Evolutionary conservation across 2,797 vertebrate genomes (phyloP).

Genomic region (Manis crassicaudata): DNA sequence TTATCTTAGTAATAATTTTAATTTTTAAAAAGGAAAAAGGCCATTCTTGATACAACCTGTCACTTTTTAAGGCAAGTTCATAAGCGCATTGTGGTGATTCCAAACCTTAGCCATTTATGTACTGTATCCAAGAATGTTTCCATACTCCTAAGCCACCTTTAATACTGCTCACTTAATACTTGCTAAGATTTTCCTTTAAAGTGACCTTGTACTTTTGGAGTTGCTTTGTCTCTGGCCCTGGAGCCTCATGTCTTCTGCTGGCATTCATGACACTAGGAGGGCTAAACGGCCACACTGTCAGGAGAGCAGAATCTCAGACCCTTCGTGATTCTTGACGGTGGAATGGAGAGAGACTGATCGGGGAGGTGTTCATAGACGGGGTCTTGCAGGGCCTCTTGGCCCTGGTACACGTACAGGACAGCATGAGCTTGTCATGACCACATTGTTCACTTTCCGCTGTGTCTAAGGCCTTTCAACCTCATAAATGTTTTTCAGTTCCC

Average conservation of each 20-base stretch:
- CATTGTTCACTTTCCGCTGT: rapidly evolving
- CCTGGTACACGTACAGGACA: neutral
- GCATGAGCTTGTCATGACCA: too few species aligned
- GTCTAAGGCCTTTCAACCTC: neutral
- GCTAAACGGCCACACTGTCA: neutral
- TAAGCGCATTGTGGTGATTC: neutral
- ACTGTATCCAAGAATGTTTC: neutral
- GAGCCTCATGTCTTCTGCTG: neutral
- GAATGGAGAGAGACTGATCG: neutral
- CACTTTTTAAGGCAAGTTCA: neutral
- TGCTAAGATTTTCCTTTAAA: neutral
- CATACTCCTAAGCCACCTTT: neutral
- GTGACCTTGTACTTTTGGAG: neutral
- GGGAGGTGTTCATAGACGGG: too few species aligned
- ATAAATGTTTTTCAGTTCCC: neutral
- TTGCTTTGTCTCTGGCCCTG: neutral
- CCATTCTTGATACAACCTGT: neutral
- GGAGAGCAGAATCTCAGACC: neutral
- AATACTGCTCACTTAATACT: neutral
- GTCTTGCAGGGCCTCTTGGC: neutral
- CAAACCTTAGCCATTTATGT: neutral
- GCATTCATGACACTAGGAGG: neutral
- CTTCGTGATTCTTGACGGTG: too few species aligned
- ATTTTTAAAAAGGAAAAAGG: neutral
- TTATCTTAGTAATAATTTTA: neutral